Evolutionary conservation across 2,797 vertebrate species (phyloP), one percentile per base, ranked within the genome.

Genomic region (Callimico goeldii): DNA sequence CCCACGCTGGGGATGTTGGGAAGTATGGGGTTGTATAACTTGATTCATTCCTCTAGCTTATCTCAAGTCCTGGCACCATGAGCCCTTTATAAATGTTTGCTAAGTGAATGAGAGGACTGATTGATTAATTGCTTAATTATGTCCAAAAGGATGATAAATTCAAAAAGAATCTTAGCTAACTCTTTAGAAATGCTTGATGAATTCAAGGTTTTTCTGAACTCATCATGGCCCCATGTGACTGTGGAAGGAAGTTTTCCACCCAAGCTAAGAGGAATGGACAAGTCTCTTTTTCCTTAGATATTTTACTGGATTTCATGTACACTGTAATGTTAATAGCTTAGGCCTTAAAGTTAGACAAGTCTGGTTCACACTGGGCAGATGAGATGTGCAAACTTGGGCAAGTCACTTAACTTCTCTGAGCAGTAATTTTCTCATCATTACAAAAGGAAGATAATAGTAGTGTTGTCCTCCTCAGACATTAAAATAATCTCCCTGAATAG

Each of bases 61-160:
- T 88, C 88, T 91, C 43, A 55, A 86, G 77, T 39, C 57, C 87
- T 77, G 33, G 58, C 17, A 84, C 30, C 52, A n/a, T 61, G 48
- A 89, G 80, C 28, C 61, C 64, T 95, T 93, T 82, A 87, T 76
- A 96, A 83, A 70, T 97, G 57, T 84, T 85, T 83, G 22, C 61
- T 82, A 41, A 93, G 79, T 46, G n/a, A 87, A 93, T 70, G 52
- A 73, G 55, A 8, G n/a, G 26, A 17, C 64, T 70, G 30, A 48
- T 91, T 91, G 58, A 80, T 73, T 72, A 36, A 88, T 73, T 77
- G 20, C 72, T 85, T 88, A 64, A 79, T 83, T 89, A 24, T 90
- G 14, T 87, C 43, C 28, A 30, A 75, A 95, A 82, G 30, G 28
- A 72, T 91, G 83, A 87, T 91, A 70, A 81, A 92, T n/a, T 90